phyloP scores from a whole-genome alignment of 2,888 invertebrate species.

The Sphaerophoria taeniata region DNA sequence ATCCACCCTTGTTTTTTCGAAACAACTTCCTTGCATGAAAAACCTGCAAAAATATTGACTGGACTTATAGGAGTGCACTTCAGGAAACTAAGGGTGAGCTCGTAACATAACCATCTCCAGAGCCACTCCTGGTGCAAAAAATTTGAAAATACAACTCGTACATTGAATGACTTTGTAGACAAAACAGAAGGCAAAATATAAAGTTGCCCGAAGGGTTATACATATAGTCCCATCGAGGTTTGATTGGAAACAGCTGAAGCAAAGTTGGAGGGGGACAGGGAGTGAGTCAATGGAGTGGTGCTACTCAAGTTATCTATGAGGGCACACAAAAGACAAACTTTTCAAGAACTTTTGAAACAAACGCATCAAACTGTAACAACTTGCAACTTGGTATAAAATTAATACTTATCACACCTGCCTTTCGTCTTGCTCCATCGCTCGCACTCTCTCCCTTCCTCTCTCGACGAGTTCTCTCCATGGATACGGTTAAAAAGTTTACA shows the following conservation, averaged over 20 bases:
- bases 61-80: constrained; percentile 5
- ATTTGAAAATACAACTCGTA: too few relatives aligned
- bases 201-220: constrained; percentile 25
- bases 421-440: not conserved
- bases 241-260: constrained; percentile 63
- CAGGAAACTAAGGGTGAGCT: constrained; percentile 21
- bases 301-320: not conserved
- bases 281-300: too few relatives aligned
- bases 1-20: not conserved
- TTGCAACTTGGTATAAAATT: constrained; percentile 56
- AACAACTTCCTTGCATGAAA: constrained; percentile 31
- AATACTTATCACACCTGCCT: constrained; percentile 66
- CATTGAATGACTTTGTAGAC: constrained; percentile 32
- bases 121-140: not conserved
- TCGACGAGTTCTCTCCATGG: not conserved
- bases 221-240: constrained; percentile 4
- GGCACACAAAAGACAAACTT: constrained; percentile 47
- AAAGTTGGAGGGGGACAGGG: not conserved
- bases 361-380: constrained; percentile 46
- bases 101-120: not conserved
- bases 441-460: not conserved
- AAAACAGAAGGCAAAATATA: constrained; percentile 15
- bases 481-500: not conserved
- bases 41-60: constrained; percentile 30
- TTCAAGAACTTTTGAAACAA: constrained; percentile 42